Evolutionary conservation across 2,797 vertebrate species (phyloP).

Genomic region (Gymnoscopelus microlampas): DNA sequence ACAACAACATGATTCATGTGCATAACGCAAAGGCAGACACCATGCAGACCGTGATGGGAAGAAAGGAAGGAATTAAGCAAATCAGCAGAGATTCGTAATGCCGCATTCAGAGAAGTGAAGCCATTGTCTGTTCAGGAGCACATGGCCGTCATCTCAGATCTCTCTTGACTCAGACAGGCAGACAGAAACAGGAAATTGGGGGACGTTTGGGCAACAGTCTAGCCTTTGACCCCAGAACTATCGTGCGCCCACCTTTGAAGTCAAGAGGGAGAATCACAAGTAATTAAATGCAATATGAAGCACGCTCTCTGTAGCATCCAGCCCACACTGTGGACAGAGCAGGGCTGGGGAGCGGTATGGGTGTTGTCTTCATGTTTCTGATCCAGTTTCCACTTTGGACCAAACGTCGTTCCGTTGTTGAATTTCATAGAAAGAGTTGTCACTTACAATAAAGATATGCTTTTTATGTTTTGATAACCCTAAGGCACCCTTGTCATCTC

Average conservation of each 20-base stretch:
- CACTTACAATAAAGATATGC: background rate
- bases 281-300: slow-evolving; percentile 77
- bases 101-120: slow-evolving; percentile 2
- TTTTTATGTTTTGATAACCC: too few relatives aligned
- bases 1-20: background rate
- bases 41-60: slow-evolving; percentile 18
- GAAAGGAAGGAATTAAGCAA: background rate
- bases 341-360: slow-evolving; percentile 26
- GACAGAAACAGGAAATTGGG: slow-evolving; percentile 82
- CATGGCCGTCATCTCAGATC: slow-evolving; percentile 49
- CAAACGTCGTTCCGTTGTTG: slow-evolving; percentile 32
- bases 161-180: slow-evolving; percentile 55
- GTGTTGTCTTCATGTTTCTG: slow-evolving; percentile 57
- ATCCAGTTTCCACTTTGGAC: slow-evolving; percentile 55
- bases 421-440: slow-evolving; percentile 16
- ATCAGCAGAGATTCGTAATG: slow-evolving; percentile 6
- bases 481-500: too few relatives aligned
- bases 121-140: slow-evolving; percentile 49
- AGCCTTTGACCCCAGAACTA: slow-evolving; percentile 80
- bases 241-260: slow-evolving; percentile 78
- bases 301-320: slow-evolving; percentile 70
- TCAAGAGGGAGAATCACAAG: slow-evolving; percentile 76
- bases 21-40: too few relatives aligned
- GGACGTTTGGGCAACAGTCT: slow-evolving; percentile 73
- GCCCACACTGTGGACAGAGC: slow-evolving; percentile 74